Conservation (phyloP, 2,797 vertebrate genomes). For the Rousettus madagascariensis region DNA sequence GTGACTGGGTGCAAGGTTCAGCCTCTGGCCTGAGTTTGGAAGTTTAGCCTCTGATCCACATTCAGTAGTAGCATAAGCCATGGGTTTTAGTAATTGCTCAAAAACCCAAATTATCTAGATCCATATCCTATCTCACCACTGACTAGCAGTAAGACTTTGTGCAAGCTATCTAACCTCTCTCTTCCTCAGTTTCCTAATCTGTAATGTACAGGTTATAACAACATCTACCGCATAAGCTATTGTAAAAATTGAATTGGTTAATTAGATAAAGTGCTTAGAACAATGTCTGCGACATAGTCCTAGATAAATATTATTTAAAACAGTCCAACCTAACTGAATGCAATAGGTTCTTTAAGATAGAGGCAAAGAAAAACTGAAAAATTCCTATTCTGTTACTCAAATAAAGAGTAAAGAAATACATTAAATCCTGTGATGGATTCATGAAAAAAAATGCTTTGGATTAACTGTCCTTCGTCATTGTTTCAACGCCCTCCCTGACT, state of each 20-base stretch:
- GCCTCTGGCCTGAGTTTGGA: neutral
- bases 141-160: neutral
- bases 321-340: neutral
- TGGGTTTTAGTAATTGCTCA: neutral
- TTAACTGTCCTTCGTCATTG: neutral
- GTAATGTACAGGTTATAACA: neutral
- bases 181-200: neutral
- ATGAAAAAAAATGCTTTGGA: neutral
- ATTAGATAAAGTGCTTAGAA: neutral
- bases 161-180: neutral
- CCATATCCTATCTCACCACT: neutral
- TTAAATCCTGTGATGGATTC: neutral
- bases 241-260: neutral
- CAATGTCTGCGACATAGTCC: neutral
- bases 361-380: neutral
- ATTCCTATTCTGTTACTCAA: neutral
- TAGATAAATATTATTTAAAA: neutral
- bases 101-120: neutral
- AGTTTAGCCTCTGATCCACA: neutral
- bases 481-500: neutral
- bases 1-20: neutral
- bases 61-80: neutral
- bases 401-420: neutral
- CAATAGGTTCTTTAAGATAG: neutral
- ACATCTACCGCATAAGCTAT: neutral